Conservation (phyloP, 2,888 invertebrate genomes). For the Cerastis rubricosa region DNA sequence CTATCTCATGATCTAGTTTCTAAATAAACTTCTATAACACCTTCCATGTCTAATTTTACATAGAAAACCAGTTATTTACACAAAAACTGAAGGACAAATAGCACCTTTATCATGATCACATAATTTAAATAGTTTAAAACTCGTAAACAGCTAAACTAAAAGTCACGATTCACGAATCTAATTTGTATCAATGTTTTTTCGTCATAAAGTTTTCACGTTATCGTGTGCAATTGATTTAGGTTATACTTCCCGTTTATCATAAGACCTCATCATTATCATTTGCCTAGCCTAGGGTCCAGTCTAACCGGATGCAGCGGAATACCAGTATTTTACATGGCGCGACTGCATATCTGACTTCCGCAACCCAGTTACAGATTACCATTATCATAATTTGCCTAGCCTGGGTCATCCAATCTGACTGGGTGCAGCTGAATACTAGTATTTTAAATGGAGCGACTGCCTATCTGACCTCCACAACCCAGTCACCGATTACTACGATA, state of each 20-base stretch:
- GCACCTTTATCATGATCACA: slow-evolving; percentile 39
- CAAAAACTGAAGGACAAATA: slow-evolving; percentile 50
- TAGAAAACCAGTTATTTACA: slow-evolving; percentile 37
- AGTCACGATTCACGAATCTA: slow-evolving; percentile 61
- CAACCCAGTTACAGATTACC: background rate
- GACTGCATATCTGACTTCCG: background rate
- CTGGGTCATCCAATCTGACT: too few relatives aligned
- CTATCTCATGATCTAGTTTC: slow-evolving; percentile 3
- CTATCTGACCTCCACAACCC: background rate
- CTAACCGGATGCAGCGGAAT: too few relatives aligned
- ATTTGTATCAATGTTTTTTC: slow-evolving; percentile 40
- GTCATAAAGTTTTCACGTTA: background rate
- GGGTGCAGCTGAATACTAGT: background rate
- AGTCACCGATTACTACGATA: background rate
- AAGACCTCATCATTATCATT: background rate
- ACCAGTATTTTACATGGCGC: too few relatives aligned
- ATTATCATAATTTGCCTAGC: background rate
- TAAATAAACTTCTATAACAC: slow-evolving; percentile 7
- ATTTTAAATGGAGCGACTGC: background rate
- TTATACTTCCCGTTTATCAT: background rate
- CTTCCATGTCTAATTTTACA: slow-evolving; percentile 19
- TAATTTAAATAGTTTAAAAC: slow-evolving; percentile 36
- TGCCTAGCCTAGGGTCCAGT: too few relatives aligned
- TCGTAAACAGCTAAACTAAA: slow-evolving; percentile 49
- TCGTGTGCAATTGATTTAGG: slow-evolving; percentile 8